Conservation (phyloP, 1,140 invertebrate genomes). For the Colletes latitarsis region DNA sequence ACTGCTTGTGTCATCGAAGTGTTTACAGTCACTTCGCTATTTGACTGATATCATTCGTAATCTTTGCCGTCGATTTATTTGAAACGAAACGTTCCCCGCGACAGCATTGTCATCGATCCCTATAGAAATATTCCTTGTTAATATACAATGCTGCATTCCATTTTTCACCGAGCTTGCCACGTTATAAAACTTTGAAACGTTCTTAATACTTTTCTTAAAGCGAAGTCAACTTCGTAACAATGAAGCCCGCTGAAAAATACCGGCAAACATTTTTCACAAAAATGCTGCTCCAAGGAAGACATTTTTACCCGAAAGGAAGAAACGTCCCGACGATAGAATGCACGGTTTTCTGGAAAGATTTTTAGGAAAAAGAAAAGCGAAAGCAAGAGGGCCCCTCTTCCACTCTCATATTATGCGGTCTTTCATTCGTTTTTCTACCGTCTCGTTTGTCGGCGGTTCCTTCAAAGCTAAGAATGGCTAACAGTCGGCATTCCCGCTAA, state of each 20-base stretch:
- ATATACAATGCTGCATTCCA: background rate
- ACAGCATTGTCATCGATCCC: no score
- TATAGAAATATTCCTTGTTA: background rate
- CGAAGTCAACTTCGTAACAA: constrained; percentile 18
- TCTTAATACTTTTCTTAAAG: constrained; percentile 7
- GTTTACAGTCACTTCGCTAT: background rate
- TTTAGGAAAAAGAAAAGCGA: background rate
- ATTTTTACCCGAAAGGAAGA: constrained; percentile 21
- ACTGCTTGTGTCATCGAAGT: background rate
- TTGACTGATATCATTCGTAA: background rate
- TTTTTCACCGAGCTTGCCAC: background rate
- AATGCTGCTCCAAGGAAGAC: constrained; percentile 25
- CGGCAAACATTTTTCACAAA: background rate
- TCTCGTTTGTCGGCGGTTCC: constrained; percentile 12
- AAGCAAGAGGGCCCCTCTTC: background rate
- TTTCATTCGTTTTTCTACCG: constrained; percentile 26
- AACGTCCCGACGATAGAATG: constrained; percentile 21
- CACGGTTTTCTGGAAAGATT: constrained; percentile 28
- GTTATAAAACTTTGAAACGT: constrained; percentile 12
- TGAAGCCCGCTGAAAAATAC: background rate
- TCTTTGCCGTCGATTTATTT: no score
- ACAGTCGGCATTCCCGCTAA: constrained; percentile 34
- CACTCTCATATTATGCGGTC: constrained; percentile 26
- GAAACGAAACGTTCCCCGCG: no score
- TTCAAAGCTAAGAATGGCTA: constrained; percentile 32